Conservation (phyloP, 1,140 invertebrate genomes). For the Zophobas morio region DNA sequence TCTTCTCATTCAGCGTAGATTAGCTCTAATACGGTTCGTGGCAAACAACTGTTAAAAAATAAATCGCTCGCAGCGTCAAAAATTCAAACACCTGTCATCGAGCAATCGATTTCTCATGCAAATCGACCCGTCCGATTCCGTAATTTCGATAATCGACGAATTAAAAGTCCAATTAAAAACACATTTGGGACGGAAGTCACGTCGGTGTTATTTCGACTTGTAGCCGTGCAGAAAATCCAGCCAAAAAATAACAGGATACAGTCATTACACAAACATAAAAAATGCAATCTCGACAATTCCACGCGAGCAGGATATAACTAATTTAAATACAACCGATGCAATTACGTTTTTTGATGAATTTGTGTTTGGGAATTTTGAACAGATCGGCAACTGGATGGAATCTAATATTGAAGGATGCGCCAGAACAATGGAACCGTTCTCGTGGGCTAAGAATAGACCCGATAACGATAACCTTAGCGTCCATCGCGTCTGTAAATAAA, state of each 20-base stretch:
- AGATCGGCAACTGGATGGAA: too few relatives aligned
- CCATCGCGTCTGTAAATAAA: constrained; percentile 25
- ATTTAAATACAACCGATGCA: constrained; percentile 13
- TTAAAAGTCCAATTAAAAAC: constrained; percentile 14
- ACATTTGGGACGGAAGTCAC: constrained; percentile 14
- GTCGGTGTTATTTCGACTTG: background rate
- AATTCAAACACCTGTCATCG: background rate
- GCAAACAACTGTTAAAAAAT: background rate
- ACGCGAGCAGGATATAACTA: constrained; percentile 22
- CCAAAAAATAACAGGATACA: constrained; percentile 13
- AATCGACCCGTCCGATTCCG: background rate
- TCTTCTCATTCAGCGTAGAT: background rate
- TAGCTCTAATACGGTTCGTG: background rate
- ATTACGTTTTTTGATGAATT: constrained; percentile 2
- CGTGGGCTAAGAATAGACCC: constrained; percentile 7
- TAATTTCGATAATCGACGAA: background rate
- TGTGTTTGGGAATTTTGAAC: background rate
- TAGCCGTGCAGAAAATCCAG: background rate
- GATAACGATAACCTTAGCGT: constrained; percentile 41
- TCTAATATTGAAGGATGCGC: background rate
- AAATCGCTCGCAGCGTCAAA: background rate
- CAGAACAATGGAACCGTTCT: background rate
- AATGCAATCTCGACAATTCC: constrained; percentile 10
- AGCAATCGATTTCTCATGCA: background rate
- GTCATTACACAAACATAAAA: constrained; percentile 23